phyloP scores from a whole-genome alignment of 2,113 vertebrate genomes.

The Otis tarda region DNA sequence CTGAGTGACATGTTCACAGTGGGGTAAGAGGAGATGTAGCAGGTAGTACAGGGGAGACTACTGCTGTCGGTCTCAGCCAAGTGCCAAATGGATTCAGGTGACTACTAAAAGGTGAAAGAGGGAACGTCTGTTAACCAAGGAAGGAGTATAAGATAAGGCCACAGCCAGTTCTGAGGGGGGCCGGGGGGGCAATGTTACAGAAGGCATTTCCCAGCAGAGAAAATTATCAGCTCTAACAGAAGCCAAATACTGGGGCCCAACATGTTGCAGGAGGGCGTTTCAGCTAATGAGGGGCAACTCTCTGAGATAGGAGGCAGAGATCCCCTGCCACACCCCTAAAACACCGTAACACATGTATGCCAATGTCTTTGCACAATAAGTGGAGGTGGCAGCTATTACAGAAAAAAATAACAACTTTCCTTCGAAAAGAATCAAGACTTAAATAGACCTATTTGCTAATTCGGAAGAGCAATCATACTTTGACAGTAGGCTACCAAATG shows the following conservation, averaged over 20 bases:
- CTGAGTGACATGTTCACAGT: neutral
- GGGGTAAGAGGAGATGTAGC: neutral
- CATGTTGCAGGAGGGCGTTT: neutral
- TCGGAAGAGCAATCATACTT: neutral
- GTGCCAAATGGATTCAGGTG: neutral
- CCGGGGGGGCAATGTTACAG: neutral
- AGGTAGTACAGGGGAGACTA: no score
- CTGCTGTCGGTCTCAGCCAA: neutral
- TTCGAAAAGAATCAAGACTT: neutral
- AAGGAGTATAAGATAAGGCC: neutral
- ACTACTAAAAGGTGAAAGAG: neutral
- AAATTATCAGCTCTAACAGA: neutral
- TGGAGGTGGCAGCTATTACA: neutral
- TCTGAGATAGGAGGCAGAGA: neutral
- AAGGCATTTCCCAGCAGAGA: neutral
- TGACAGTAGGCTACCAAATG: neutral
- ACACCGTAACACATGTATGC: neutral
- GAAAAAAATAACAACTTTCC: neutral
- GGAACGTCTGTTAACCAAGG: neutral
- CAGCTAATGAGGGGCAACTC: neutral
- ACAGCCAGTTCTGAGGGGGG: accelerated
- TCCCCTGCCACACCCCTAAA: neutral
- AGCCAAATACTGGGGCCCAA: neutral
- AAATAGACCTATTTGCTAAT: neutral
- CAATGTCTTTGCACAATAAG: neutral